A percentile compares a stretch with the other conserved stretches of the same genome.
These are phyloP conservation scores for Rapana venosa DNA, from an alignment of 2,888 invertebrate species.

Conservation along the genomic window DNA sequence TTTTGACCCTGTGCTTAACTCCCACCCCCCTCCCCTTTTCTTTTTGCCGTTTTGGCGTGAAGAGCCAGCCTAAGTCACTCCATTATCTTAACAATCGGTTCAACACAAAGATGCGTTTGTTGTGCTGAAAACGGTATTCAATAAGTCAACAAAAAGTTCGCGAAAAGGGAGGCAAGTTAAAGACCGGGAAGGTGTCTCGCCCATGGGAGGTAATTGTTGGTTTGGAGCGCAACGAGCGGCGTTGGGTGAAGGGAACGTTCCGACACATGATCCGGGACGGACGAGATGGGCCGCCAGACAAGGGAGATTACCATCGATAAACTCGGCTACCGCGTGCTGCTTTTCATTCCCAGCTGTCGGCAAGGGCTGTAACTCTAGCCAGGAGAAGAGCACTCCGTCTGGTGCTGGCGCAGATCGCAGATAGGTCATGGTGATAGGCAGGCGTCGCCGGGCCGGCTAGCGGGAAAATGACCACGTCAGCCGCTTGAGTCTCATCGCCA, in stretches of 20 bases:
- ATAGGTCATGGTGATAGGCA: constrained; percentile 31
- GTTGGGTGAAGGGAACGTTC: constrained; percentile 1
- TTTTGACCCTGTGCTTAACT: background rate
- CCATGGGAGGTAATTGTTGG: constrained; percentile 38
- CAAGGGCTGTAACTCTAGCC: constrained; percentile 36
- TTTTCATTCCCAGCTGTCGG: constrained; percentile 44
- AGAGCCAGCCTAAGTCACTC: background rate
- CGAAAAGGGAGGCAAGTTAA: constrained; percentile 13
- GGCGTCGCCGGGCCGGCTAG: constrained; percentile 21
- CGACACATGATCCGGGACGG: constrained; percentile 32
- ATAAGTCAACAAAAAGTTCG: constrained; percentile 12
- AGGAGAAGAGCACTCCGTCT: constrained; percentile 25
- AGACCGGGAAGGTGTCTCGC: constrained; percentile 4
- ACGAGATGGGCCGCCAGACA: constrained; percentile 39
- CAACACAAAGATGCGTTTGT: constrained; percentile 1
- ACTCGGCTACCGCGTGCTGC: constrained; percentile 38
- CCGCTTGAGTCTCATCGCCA: constrained; percentile 8
- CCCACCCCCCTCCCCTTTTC: background rate
- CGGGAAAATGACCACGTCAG: constrained; percentile 27
- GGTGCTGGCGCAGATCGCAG: constrained; percentile 27
- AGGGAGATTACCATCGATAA: constrained; percentile 45
- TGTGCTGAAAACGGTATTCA: background rate
- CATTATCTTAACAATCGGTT: constrained; percentile 3
- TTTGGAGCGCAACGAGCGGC: constrained; percentile 15
- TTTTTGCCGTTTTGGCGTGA: background rate